A percentile compares a stretch with the other conserved stretches of the same genome.
Evolutionary conservation across 2,113 vertebrate species (phyloP).

Genomic region (Eulemur macaco): DNA sequence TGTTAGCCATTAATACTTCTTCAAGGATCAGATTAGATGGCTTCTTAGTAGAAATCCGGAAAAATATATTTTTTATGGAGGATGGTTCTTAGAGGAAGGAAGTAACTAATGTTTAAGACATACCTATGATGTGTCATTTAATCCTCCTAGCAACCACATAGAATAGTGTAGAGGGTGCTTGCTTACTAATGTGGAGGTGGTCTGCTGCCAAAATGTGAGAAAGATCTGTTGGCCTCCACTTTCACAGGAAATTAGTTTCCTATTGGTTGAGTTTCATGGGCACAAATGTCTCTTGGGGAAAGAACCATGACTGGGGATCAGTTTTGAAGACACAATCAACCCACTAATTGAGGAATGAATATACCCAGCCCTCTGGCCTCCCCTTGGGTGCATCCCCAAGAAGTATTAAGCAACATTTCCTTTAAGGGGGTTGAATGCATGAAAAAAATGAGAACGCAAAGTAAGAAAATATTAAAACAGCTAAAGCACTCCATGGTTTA

Average conservation of each 20-base stretch:
- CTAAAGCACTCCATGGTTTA: not conserved
- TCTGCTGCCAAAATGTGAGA: not conserved
- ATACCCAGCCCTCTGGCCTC: not conserved
- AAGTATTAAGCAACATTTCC: not conserved
- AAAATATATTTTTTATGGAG: not conserved
- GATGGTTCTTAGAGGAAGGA: not conserved
- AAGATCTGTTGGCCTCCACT: not conserved
- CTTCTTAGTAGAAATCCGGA: not conserved
- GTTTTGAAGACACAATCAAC: not conserved
- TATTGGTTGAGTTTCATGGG: not conserved
- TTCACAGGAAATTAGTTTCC: constrained; percentile 46
- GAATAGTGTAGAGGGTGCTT: not conserved
- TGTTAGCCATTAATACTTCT: not conserved
- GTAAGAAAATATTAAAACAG: not conserved
- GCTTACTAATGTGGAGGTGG: not conserved
- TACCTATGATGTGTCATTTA: not conserved
- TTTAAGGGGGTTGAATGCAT: not conserved
- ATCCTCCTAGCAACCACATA: not conserved
- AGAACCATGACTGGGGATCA: not conserved
- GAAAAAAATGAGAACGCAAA: constrained; percentile 24
- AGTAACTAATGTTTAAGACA: not conserved
- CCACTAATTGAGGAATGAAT: not conserved
- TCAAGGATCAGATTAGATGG: not conserved
- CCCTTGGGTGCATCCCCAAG: not conserved
- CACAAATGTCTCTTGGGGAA: not conserved